phyloP scores from a whole-genome alignment of 2,888 invertebrate species.

The Aromia moschata region DNA sequence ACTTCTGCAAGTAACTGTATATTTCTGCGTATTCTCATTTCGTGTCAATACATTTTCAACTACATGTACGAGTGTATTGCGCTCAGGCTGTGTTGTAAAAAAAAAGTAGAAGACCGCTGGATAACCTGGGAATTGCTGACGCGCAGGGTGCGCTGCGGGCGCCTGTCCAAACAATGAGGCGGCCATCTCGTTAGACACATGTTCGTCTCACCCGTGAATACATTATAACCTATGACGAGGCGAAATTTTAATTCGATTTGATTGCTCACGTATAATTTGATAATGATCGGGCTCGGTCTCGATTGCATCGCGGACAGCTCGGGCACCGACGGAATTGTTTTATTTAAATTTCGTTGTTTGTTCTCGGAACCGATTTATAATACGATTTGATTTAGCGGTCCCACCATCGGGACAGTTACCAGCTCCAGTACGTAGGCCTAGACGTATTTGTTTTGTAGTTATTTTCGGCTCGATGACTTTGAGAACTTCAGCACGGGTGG shows the following conservation, averaged over 20 bases:
- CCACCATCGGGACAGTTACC: constrained; percentile 13
- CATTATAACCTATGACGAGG: constrained; percentile 58
- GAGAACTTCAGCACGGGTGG: constrained; percentile 3
- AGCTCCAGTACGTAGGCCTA: neutral
- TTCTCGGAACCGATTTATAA: constrained; percentile 23
- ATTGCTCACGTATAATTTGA: constrained; percentile 58
- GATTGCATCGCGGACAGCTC: constrained; percentile 41
- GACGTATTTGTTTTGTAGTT: constrained; percentile 21
- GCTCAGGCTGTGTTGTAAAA: no score
- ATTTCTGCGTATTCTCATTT: no score
- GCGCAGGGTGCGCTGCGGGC: constrained; percentile 21
- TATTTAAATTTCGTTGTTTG: constrained; percentile 36
- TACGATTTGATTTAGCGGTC: constrained; percentile 31
- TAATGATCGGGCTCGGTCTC: constrained; percentile 45
- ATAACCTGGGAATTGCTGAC: no score
- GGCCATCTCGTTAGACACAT: constrained; percentile 56
- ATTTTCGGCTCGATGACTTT: constrained; percentile 15
- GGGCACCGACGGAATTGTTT: constrained; percentile 46
- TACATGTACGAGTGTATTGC: no score
- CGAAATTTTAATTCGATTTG: constrained; percentile 58
- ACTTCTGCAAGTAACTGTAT: no score
- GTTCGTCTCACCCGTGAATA: constrained; percentile 50
- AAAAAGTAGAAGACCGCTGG: no score
- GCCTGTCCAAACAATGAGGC: constrained; percentile 50
- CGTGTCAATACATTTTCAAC: no score